phyloP scores from a whole-genome alignment of 2,888 invertebrate genomes.

The Luffia ferchaultella region DNA sequence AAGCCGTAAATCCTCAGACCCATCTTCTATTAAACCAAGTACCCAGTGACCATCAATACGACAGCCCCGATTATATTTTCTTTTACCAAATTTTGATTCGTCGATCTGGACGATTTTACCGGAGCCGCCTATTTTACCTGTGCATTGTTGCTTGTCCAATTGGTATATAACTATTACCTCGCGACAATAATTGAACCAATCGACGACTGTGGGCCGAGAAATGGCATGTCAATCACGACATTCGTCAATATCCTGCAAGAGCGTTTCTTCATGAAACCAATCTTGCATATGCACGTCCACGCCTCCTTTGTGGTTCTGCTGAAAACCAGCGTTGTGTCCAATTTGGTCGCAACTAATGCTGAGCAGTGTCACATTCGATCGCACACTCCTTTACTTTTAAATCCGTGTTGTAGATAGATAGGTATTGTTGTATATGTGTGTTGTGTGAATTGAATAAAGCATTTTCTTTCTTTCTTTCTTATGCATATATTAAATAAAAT shows the following conservation, averaged over 20 bases:
- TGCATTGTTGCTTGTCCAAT: constrained; percentile 8
- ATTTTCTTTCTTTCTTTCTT: no score
- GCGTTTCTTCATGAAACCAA: constrained; percentile 1
- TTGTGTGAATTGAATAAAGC: no score
- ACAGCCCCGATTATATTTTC: constrained; percentile 12
- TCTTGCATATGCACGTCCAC: constrained; percentile 3
- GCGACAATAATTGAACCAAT: constrained; percentile 16
- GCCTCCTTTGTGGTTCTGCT: no score
- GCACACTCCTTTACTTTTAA: no score
- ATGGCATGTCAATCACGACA: not conserved
- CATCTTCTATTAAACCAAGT: constrained; percentile 20
- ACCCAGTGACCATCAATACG: constrained; percentile 3
- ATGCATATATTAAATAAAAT: constrained; percentile 9
- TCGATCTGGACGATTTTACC: constrained; percentile 18
- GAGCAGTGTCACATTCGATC: no score
- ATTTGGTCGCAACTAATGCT: no score
- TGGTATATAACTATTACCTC: constrained; percentile 14
- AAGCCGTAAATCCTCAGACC: constrained; percentile 18
- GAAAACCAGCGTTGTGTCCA: no score
- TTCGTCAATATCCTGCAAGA: constrained; percentile 3
- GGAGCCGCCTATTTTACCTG: constrained; percentile 14
- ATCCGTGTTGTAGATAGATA: no score
- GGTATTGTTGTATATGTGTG: no score
- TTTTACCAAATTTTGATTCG: constrained; percentile 15
- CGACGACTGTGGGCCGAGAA: constrained; percentile 1